Evolutionary conservation across 2,797 vertebrate species (phyloP), one percentile per base, ranked within the genome.

Genomic region (Distichodus sexfasciatus): DNA sequence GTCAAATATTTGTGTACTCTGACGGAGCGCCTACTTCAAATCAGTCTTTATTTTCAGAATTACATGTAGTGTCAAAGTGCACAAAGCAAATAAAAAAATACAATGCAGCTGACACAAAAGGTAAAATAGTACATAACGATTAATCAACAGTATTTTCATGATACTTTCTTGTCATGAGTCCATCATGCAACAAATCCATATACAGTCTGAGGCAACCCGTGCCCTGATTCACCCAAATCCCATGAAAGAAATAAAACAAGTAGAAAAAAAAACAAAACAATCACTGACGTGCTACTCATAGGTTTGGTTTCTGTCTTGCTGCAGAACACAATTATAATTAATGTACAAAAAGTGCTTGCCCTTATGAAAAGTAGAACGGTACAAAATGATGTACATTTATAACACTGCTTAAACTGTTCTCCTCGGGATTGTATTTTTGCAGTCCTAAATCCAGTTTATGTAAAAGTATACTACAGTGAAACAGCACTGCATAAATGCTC

Each of bases 201-300:
- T 89, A 91, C 84, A 89, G 84, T 87, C 87, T 76, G 63, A 90
- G 94, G 94, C 94, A 94, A 88, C 95, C 94, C 83, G 93, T 97
- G 94, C 94, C 94, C 80, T 89, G 86, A 79, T 85, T 89, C 85
- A 87, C 85, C 85, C 87, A 85, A 40, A 73, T 87, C 89, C 85
- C 82, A 81, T 74, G 79, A 86, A 57, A 82, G 65, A 87, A 86
- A 85, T 79, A 82, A 76, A 77, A 79, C 70, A 81, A 51, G 1
- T 76, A 79, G 75, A 69, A 79, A 71, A 70, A 72, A 71, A 75
- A 79, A 83, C 14, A 83, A 73, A 71, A 86, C 82, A 76, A 78
- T n/a, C n/a, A n/a, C 79, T 2, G 0, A 84, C 79, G 71, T 82
- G 71, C 78, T 80, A 61, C 77, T 54, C 43, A 82, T 75, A 83